These are phyloP conservation scores for Ochlodes sylvanus DNA, from an alignment of 2,888 invertebrate species.

Conservation along the genomic window DNA sequence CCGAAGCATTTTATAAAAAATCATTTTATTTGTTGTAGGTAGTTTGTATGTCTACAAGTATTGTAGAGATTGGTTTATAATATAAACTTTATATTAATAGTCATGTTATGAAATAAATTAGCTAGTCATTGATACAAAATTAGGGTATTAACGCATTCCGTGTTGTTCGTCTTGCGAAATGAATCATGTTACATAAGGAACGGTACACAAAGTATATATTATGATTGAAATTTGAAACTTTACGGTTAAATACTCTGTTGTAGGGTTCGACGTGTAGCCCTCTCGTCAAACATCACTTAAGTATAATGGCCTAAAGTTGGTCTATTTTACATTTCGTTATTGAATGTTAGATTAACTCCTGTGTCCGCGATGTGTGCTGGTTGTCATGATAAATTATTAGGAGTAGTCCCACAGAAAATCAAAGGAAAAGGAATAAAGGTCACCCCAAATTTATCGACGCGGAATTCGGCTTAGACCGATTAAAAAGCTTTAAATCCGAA, in stretches of 20 bases:
- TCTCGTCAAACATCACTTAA: not conserved
- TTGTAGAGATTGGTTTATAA: conserved; percentile 19
- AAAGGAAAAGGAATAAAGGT: too few relatives aligned
- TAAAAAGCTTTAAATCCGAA: too few relatives aligned
- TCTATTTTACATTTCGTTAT: conserved; percentile 1
- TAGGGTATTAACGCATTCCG: conserved; percentile 12
- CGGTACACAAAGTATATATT: not conserved
- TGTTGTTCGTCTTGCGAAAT: not conserved
- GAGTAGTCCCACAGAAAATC: too few relatives aligned
- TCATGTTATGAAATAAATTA: conserved; percentile 27
- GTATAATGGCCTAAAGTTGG: conserved; percentile 12
- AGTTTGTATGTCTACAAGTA: conserved; percentile 16
- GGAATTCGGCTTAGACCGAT: too few relatives aligned
- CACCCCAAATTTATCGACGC: too few relatives aligned
- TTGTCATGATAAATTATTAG: too few relatives aligned
- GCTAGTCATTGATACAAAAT: conserved; percentile 43
- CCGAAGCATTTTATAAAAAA: conserved; percentile 16
- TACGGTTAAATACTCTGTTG: too few relatives aligned
- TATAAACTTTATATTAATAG: too few relatives aligned
- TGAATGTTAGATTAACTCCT: not conserved
- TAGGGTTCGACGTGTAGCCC: too few relatives aligned
- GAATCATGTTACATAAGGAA: not conserved
- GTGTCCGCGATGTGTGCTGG: too few relatives aligned
- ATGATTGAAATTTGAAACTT: too few relatives aligned
- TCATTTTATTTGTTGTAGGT: not conserved